Percentiles rank a stretch among this genome's conserved stretches.
Conservation (phyloP, 2,797 vertebrate species). For the Danionella dracula region DNA sequence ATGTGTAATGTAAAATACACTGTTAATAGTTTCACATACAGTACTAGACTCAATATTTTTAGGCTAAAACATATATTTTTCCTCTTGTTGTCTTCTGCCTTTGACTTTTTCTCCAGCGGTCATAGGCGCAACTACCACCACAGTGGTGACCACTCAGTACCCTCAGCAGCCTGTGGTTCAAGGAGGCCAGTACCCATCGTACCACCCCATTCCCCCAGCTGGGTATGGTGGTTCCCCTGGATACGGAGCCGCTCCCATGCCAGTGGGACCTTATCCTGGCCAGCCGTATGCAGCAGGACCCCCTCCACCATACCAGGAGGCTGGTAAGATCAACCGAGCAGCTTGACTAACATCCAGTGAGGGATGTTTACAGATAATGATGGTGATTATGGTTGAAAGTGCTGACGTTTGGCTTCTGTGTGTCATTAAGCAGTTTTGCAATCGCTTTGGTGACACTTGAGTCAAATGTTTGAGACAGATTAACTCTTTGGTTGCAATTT, state of each 20-base stretch:
- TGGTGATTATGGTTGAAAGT: too few species aligned
- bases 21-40: too few species aligned
- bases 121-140: constrained; percentile 56
- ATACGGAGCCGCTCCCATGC: constrained; percentile 49
- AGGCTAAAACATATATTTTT: too few species aligned
- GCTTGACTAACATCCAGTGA: too few species aligned
- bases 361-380: too few species aligned
- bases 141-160: constrained; percentile 60
- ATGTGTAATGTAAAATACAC: too few species aligned
- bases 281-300: constrained; percentile 35
- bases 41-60: too few species aligned
- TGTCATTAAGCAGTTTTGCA: background rate
- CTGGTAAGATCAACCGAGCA: constrained; percentile 29
- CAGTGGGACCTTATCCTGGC: constrained; percentile 27
- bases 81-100: too few species aligned
- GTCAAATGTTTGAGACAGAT: background rate
- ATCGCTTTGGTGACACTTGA: background rate
- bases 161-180: constrained; percentile 58
- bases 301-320: constrained; percentile 53
- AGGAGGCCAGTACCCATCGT: constrained; percentile 53
- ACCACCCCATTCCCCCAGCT: constrained; percentile 62
- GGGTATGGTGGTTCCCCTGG: constrained; percentile 47
- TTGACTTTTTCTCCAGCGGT: background rate
- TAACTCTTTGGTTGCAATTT: too few species aligned
- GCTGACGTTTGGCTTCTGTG: background rate